Base-by-base conservation (phyloP, 2,888 invertebrate species). In the Trissoscelio sp. region DNA sequence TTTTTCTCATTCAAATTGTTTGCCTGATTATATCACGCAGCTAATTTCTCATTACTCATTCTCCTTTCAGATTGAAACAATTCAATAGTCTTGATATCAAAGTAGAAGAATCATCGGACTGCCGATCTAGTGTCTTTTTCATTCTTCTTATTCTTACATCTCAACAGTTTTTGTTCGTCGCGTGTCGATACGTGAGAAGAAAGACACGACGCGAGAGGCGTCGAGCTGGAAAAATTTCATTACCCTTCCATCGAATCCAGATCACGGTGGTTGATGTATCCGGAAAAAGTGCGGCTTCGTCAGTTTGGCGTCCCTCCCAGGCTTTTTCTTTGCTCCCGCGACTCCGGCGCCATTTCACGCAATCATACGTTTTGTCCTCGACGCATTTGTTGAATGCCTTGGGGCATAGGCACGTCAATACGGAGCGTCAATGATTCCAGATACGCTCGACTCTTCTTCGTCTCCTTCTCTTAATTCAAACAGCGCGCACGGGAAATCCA, bases 201-300 rank as follows among this genome's bases (percentile, higher is more conserved):
- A 60, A 64, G 28, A 67, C 37, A 69, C 51, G 51, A 11, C 31
- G 34, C 5, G 18, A 20, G 22, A 57, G 34, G 72, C 82, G 74
- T 79, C 60, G 81, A 82, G 84, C 83, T 84, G 86, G 87, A 89
- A 87, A 88, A 88, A 87, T 88, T 88, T 87, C 87, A 88, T 89
- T 88, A 89, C 87, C 85, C 85, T 85, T 83, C 82, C 84, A 85
- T 87, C 84, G 86, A 84, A 86, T 85, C 79, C 83, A 80, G 86
- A 86, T 85, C 85, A 85, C 83, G 81, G 80, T 74, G 84, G 82
- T 83, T 83, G 85, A 85, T 86, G 79, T 74, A 83, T 79, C 79
- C 78, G 86, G 85, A 86, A 86, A 87, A 85, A 86, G 87, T 85
- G 85, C 79, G 81, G 82, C 66, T 82, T 87, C 79, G 46, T 18